Evolutionary conservation across 2,797 vertebrate species (phyloP), one percentile per base, ranked within the genome.

Genomic region (Myripristis murdjan): DNA sequence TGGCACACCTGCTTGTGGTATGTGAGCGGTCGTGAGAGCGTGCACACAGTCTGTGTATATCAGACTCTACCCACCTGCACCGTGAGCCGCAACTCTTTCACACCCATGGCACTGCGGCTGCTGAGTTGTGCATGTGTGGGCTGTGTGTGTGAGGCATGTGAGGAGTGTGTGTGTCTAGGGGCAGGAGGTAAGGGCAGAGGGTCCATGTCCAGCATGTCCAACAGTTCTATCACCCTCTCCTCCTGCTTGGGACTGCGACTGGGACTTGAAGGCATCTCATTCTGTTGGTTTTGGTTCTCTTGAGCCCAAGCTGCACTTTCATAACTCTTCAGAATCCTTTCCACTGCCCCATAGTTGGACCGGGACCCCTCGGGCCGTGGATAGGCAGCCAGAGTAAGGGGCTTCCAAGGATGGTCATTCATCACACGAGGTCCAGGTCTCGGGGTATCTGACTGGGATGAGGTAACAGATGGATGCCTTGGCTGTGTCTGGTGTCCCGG

Each of bases 271-370:
- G 23, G 20, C 37, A 20, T 69, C 52, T 84, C 64, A 5, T 53
- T 76, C 56, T 61, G 64, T 47, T 71, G 74, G 51, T 44, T 69
- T 39, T 93, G 93, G 63, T 89, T 91, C 77, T 90, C 91, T 0
- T 84, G 54, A 56, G 94, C 89, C 84, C 91, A 86, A 39, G 69
- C 93, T 39, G 96, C 91, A 39, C 89, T 94, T 89, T 98, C 96
- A 28, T 97, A 98, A 82, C 94, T 97, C 93, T 96, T 97, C 84
- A 99, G 84, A 83, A 99, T 96, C 85, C 95, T 96, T 89, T 98
- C 96, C 73, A 98, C 94, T 47, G 97, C 97, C 12, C 97, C 96
- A 3, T 98, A 98, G 92, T 99, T 99, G 0, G 98, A 99, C 75
- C 95, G 95, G 55, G 98, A 96, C 59, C 98, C 97, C 70, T 96